A percentile compares a stretch with the other conserved stretches of the same genome.
phyloP scores from a whole-genome alignment of 2,888 invertebrate species.

The Odiellus spinosus region DNA sequence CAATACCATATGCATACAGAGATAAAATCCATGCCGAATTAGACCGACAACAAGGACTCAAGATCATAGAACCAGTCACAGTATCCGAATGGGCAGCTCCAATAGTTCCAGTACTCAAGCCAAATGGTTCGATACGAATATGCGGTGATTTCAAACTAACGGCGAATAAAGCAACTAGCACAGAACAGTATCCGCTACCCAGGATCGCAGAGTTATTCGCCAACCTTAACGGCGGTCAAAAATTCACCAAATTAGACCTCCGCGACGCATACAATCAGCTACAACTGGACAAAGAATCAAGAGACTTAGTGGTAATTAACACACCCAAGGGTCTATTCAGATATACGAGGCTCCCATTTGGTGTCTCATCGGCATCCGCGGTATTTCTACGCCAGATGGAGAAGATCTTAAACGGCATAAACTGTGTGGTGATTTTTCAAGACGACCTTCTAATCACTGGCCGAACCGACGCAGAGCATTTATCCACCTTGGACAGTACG shows the following conservation, averaged over 20 bases:
- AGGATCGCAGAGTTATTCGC: slow-evolving; percentile 1
- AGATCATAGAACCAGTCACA: slow-evolving; percentile 1
- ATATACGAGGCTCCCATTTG: not conserved
- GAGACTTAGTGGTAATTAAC: slow-evolving; percentile 3
- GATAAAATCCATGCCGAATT: not conserved
- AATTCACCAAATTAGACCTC: not conserved
- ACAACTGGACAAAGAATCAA: not conserved
- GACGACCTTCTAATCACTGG: no score
- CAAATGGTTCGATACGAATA: not conserved
- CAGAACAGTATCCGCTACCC: not conserved
- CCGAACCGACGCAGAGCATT: not conserved
- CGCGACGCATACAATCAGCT: not conserved
- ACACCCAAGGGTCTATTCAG: slow-evolving; percentile 1
- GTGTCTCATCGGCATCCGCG: no score
- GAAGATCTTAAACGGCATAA: not conserved
- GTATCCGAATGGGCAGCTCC: slow-evolving; percentile 8
- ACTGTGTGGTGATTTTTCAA: no score
- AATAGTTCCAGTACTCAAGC: slow-evolving; percentile 2
- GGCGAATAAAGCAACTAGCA: not conserved
- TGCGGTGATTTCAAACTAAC: slow-evolving; percentile 1
- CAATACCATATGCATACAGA: slow-evolving; percentile 9
- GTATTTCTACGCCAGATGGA: slow-evolving; percentile 5
- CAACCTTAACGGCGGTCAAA: not conserved
- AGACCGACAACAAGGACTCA: slow-evolving; percentile 20
- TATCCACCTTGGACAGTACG: not conserved